phyloP scores from a whole-genome alignment of 2,113 vertebrate genomes.

The Eurystomus gularis region DNA sequence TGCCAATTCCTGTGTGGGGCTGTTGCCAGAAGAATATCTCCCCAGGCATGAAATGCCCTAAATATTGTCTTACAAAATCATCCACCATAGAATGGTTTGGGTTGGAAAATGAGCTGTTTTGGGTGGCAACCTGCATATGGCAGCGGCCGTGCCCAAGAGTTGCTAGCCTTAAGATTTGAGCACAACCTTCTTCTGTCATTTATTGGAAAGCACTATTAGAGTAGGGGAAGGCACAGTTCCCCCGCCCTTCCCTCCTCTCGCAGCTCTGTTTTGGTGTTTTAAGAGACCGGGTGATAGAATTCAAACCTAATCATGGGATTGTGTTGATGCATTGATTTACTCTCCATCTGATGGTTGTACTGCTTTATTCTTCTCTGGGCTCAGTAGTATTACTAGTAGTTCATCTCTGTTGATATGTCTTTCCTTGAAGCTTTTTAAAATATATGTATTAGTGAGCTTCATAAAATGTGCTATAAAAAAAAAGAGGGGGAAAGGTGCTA shows the following conservation, averaged over 20 bases:
- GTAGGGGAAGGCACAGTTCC: not conserved
- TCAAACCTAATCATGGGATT: not conserved
- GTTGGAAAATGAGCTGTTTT: not conserved
- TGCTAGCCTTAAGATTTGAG: not conserved
- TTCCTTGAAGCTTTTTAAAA: not conserved
- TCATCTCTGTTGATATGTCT: not conserved
- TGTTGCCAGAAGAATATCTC: not conserved
- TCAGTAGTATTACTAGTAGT: not conserved
- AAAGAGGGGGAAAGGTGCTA: not conserved
- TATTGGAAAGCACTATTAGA: not conserved
- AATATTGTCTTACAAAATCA: not conserved
- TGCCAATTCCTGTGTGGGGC: not conserved
- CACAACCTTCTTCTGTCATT: not conserved
- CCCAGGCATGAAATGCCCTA: not conserved
- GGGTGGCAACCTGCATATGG: rapidly evolving
- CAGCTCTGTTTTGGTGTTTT: not conserved
- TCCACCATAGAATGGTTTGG: not conserved
- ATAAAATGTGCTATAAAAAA: not conserved
- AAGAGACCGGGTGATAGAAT: not conserved
- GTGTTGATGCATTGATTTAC: not conserved
- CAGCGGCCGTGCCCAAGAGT: rapidly evolving
- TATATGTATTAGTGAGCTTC: not conserved
- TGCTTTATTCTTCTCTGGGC: not conserved
- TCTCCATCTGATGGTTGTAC: not conserved
- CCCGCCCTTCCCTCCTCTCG: not conserved